A percentile compares a stretch with the other conserved stretches of the same genome.
Evolutionary conservation across 1,140 invertebrate genomes (phyloP).

Genomic region (Branchinecta lynchi): DNA sequence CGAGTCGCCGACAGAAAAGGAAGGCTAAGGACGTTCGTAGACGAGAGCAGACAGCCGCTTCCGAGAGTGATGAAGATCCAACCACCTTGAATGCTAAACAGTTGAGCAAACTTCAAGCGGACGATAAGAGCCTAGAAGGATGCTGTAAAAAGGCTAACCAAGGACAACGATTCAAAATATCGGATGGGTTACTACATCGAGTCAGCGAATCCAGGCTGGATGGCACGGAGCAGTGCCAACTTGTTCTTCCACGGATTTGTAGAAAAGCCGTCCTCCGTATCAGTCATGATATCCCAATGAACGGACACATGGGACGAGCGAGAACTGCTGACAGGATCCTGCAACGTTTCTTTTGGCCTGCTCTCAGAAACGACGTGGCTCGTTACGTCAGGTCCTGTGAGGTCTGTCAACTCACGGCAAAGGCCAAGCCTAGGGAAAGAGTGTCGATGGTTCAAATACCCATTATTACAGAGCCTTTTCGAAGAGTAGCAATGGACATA

Average conservation of each 20-base stretch:
- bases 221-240: not conserved
- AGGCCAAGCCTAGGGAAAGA: constrained; percentile 14
- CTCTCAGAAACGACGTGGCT: constrained; percentile 20
- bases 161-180: not conserved
- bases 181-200: not conserved
- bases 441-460: constrained; percentile 14
- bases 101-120: not conserved
- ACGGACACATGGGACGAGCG: constrained; percentile 20
- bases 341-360: constrained; percentile 21
- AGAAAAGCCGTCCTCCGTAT: not conserved
- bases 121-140: not conserved
- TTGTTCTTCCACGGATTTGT: not conserved
- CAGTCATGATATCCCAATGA: not conserved
- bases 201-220: not conserved
- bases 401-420: constrained; percentile 21
- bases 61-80: not conserved
- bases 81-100: not conserved
- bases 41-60: not conserved
- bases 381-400: constrained; percentile 22
- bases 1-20: not conserved
- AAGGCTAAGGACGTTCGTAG: not conserved
- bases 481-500: constrained; percentile 21
- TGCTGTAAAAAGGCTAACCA: not conserved
- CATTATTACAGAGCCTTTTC: constrained; percentile 10
- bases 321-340: constrained; percentile 18